Evolutionary conservation across 2,888 invertebrate genomes (phyloP).

Genomic region (Drosophila anomelani): DNA sequence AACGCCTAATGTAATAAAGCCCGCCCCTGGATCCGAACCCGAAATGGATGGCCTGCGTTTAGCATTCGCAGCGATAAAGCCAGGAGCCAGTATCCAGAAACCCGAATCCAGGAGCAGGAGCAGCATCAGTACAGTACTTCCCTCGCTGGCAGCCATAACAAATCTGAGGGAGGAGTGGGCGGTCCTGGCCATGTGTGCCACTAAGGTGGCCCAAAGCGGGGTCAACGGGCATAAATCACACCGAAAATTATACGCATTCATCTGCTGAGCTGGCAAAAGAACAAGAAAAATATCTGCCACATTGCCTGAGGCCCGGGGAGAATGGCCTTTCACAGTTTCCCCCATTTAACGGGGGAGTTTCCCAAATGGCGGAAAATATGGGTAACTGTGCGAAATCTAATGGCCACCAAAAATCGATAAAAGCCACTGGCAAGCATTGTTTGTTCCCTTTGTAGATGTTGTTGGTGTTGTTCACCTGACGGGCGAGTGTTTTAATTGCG

Average conservation of each 20-base stretch:
- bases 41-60: slow-evolving; percentile 78
- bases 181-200: slow-evolving; percentile 54
- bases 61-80: slow-evolving; percentile 76
- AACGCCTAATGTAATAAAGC: slow-evolving; percentile 80
- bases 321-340: slow-evolving; percentile 12
- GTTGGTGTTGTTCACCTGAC: slow-evolving; percentile 25
- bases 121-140: slow-evolving; percentile 25
- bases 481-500: slow-evolving; percentile 40
- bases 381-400: slow-evolving; percentile 82
- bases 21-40: slow-evolving; percentile 58
- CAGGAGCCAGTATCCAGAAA: slow-evolving; percentile 30
- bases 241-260: slow-evolving; percentile 83
- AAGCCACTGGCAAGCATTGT: slow-evolving; percentile 28
- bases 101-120: slow-evolving; percentile 51
- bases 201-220: slow-evolving; percentile 62
- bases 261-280: slow-evolving; percentile 79
- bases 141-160: slow-evolving; percentile 56
- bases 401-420: slow-evolving; percentile 81
- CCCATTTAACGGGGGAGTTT: slow-evolving; percentile 33
- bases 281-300: slow-evolving; percentile 74
- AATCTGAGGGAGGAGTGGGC: slow-evolving; percentile 69
- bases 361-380: slow-evolving; percentile 80
- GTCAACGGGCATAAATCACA: slow-evolving; percentile 82
- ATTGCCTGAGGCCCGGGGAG: slow-evolving; percentile 53
- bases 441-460: neutral